A percentile compares a stretch with the other conserved stretches of the same genome.
These are phyloP conservation scores for Pomacea maculata DNA, from an alignment of 1,140 invertebrate genomes.

Conservation along the genomic window DNA sequence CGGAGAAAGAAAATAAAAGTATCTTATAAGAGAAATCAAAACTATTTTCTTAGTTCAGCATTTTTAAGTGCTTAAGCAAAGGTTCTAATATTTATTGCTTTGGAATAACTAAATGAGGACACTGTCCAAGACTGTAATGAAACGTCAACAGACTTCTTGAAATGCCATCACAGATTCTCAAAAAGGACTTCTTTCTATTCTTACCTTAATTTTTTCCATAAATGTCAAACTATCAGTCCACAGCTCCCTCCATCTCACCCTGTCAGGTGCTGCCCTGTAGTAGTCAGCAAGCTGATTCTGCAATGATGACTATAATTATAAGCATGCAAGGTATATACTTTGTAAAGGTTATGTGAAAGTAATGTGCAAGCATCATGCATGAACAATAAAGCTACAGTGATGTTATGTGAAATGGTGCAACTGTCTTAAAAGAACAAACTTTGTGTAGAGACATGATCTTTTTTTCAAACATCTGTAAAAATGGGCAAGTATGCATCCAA, in stretches of 20 bases:
- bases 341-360: too few relatives aligned
- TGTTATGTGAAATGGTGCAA: too few relatives aligned
- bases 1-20: conserved; percentile 22
- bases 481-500: too few relatives aligned
- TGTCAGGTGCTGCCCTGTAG: conserved; percentile 81
- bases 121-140: neutral
- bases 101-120: neutral
- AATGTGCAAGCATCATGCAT: too few relatives aligned
- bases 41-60: neutral
- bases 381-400: too few relatives aligned
- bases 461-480: too few relatives aligned
- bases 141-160: neutral
- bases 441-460: too few relatives aligned
- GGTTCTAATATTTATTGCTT: neutral
- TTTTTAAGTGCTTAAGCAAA: neutral
- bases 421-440: too few relatives aligned
- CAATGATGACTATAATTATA: conserved; percentile 27
- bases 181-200: neutral
- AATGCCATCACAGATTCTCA: neutral
- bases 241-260: conserved; percentile 80
- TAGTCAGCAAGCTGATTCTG: conserved; percentile 84
- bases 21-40: neutral
- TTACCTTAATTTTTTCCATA: conserved; percentile 63
- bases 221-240: conserved; percentile 63
- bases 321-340: neutral